Evolutionary conservation across 1,140 invertebrate genomes (phyloP).

Genomic region (Diabrotica virgifera): DNA sequence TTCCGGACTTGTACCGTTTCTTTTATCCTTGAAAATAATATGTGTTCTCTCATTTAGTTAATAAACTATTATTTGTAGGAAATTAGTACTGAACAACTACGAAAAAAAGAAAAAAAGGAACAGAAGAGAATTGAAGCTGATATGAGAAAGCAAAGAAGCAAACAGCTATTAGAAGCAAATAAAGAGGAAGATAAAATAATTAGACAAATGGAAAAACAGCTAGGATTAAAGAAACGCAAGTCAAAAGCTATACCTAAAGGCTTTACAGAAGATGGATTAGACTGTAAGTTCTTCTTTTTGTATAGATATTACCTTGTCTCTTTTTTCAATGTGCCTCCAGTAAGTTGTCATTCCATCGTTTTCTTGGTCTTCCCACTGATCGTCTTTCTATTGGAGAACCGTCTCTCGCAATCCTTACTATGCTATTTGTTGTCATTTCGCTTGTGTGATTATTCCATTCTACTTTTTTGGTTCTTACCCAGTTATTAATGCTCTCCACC

Average conservation of each 20-base stretch:
- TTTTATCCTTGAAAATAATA: too few relatives aligned
- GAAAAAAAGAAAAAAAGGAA: conserved; percentile 48
- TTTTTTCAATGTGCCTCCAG: too few relatives aligned
- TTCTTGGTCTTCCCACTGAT: too few relatives aligned
- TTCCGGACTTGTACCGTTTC: too few relatives aligned
- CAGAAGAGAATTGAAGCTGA: conserved; percentile 53
- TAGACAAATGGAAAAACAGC: conserved; percentile 76
- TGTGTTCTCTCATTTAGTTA: not conserved
- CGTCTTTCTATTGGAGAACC: too few relatives aligned
- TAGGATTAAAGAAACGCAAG: conserved; percentile 78
- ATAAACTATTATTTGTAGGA: conserved; percentile 14
- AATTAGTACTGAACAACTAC: conserved; percentile 38
- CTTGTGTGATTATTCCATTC: too few relatives aligned
- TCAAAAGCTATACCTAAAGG: conserved; percentile 72
- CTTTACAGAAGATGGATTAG: conserved; percentile 79
- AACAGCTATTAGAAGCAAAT: conserved; percentile 68
- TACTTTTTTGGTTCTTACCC: too few relatives aligned
- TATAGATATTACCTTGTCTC: too few relatives aligned
- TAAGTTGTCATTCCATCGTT: not conserved
- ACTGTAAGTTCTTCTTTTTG: conserved; percentile 63
- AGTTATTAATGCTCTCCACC: too few relatives aligned
- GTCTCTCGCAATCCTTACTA: too few relatives aligned
- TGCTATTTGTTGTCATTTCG: too few relatives aligned
- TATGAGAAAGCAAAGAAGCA: conserved; percentile 58
- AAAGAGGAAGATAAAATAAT: conserved; percentile 77